Evolutionary conservation across 2,797 vertebrate genomes (phyloP), one percentile per base, ranked within the genome.

Genomic region (Poeciliopsis presidionis): DNA sequence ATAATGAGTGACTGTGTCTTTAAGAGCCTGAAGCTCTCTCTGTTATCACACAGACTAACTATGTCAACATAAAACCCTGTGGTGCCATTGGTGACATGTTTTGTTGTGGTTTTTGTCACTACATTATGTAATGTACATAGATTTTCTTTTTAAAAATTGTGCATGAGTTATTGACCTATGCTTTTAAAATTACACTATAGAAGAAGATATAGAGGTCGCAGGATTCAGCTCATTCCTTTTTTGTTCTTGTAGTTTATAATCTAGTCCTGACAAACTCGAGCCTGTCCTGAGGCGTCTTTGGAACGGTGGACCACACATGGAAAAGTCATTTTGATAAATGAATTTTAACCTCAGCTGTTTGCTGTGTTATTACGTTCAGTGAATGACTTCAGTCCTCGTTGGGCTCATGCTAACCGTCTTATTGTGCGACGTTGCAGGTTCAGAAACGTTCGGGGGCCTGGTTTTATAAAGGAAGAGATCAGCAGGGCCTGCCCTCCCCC

Each of bases 371-470:
- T 43, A 41, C 25, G 65, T 5, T 1, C 39, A 43, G 39, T 6
- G 9, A 25, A 12, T 43, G 1, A 25, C 25, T 41, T 25, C 4
- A 12, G 65, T 67, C 20, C 11, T 25, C 2, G 9, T 65, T 65
- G 8, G 5, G 20, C 39, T 69, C 22, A 28, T 70, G 67, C 41
- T 3, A 7, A 70, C 2, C 1, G 67, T 45, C n/a, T 45, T 45
- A 14, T 70, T 70, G 36, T 43, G 51, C 73, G 1, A 59, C 36
- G 2, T 55, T 88, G 16, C 86, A 99, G 98, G 95, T 99, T 12
- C 96, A 97, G 96, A 99, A 98, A 84, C 96, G 97, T 57, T 99
- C 98, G 0, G 98, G 98, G 0, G 97, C 98, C 0, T 99, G 98
- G 98, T 99, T 99, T 95, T 99, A 97, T 92, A 97, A 97, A 87